Evolutionary conservation across 2,888 invertebrate genomes (phyloP), one percentile per base, ranked within the genome.

Genomic region (Dasypogon diadema): DNA sequence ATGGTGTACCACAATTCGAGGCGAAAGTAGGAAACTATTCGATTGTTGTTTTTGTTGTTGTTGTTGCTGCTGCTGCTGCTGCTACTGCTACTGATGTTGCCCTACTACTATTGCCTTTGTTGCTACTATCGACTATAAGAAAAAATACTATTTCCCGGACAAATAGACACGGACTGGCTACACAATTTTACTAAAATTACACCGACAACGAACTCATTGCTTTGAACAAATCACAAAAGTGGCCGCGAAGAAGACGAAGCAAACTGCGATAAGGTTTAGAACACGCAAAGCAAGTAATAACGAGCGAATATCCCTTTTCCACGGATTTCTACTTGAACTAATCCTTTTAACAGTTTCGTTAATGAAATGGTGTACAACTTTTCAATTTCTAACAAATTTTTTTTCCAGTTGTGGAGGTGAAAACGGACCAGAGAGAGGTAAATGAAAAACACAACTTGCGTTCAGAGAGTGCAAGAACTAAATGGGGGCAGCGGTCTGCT

Each of bases 381-480:
- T 30, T 56, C 22, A 56, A 73, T 58, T 56, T 73, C 18, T 42
- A 48, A 55, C 30, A 56, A n/a, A 46, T 34, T 51, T 56, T 16
- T 74, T 73, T 74, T 54, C 37, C 73, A 30, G 37, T 22, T 79
- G 78, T 79, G 76, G 78, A 79, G 78, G 77, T 75, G 76, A 78
- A 79, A 79, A 77, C 78, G 78, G 79, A 78, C 78, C 77, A 77
- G 75, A 77, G 75, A 74, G 74, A 60, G 48, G 60, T 74, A 74
- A 74, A 74, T 74, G 74, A 74, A 74, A 74, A 85, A 85, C 84
- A 85, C 86, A 86, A 86, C 86, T 86, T 84, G 85, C 85, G 84
- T 85, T 84, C 83, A 83, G 84, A 85, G 85, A 86, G 86, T 85
- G 85, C 86, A 85, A 85, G 85, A 86, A 86, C 86, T 85, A 86